Percentiles rank a stretch among this genome's conserved stretches.
Evolutionary conservation across 2,113 vertebrate species (phyloP).

Genomic region (Callorhinus ursinus): DNA sequence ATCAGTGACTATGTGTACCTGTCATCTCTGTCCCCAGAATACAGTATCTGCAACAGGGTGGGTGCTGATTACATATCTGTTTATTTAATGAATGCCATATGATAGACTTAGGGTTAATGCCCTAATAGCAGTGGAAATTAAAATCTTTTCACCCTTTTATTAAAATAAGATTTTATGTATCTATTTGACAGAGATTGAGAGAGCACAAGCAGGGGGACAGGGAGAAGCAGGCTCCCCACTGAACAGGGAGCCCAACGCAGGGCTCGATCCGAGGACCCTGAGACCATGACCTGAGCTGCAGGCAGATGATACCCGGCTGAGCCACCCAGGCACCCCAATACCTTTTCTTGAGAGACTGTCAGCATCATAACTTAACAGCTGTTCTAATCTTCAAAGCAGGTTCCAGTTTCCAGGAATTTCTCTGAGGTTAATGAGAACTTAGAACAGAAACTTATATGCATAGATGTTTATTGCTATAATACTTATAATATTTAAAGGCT

Average conservation of each 20-base stretch:
- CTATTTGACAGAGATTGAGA: background rate
- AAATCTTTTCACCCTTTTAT: background rate
- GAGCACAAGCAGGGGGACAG: too few species aligned
- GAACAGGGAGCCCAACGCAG: too few species aligned
- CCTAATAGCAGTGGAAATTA: background rate
- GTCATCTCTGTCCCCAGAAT: background rate
- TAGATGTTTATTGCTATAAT: background rate
- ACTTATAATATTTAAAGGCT: background rate
- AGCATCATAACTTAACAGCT: background rate
- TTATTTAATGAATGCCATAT: background rate
- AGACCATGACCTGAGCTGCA: background rate
- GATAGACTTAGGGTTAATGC: background rate
- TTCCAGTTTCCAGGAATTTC: background rate
- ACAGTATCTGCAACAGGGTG: background rate
- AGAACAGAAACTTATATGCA: background rate
- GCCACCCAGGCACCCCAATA: background rate
- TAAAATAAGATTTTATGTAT: background rate
- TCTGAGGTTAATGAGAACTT: background rate
- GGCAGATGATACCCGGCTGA: background rate
- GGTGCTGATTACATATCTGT: background rate
- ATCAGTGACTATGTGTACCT: background rate
- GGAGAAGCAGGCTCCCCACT: background rate
- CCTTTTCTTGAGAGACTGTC: background rate
- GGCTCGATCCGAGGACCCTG: background rate
- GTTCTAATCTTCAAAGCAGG: background rate